Conservation (phyloP, 2,888 invertebrate species). For the Crematogaster levior region DNA sequence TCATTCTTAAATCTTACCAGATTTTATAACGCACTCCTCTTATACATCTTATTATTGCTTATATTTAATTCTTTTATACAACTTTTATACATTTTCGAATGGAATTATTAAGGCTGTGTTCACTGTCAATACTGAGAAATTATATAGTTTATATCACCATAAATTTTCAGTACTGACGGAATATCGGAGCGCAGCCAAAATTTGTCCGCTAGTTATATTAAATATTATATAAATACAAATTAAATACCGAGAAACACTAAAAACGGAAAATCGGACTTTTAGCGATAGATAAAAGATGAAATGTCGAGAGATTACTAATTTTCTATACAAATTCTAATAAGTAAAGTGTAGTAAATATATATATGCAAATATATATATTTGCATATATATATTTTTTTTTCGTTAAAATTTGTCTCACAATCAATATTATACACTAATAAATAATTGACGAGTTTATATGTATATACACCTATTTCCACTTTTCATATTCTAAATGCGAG, state of each 20-base stretch:
- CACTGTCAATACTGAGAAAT: no score
- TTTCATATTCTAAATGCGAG: constrained; percentile 48
- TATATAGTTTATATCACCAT: no score
- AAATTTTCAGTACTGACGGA: no score
- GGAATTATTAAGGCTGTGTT: no score
- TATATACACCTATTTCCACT: constrained; percentile 56
- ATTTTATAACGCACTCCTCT: not conserved
- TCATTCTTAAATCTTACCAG: not conserved
- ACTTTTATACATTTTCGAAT: not conserved
- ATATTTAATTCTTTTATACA: constrained; percentile 22
- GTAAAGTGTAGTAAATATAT: constrained; percentile 34
- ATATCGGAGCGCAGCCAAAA: no score
- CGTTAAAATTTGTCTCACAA: constrained; percentile 24
- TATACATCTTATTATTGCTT: constrained; percentile 22
- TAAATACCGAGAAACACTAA: constrained; percentile 9
- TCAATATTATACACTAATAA: constrained; percentile 57
- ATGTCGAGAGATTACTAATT: not conserved
- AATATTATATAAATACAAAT: constrained; percentile 22
- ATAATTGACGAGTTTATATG: constrained; percentile 57
- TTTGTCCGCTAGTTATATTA: not conserved
- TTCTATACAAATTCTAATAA: constrained; percentile 57
- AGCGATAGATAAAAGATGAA: not conserved
- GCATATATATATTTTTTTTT: no score
- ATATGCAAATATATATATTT: no score
- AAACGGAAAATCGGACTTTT: constrained; percentile 1